Base-by-base conservation (phyloP, 2,797 vertebrate species). In the Urophycis tenuis region DNA sequence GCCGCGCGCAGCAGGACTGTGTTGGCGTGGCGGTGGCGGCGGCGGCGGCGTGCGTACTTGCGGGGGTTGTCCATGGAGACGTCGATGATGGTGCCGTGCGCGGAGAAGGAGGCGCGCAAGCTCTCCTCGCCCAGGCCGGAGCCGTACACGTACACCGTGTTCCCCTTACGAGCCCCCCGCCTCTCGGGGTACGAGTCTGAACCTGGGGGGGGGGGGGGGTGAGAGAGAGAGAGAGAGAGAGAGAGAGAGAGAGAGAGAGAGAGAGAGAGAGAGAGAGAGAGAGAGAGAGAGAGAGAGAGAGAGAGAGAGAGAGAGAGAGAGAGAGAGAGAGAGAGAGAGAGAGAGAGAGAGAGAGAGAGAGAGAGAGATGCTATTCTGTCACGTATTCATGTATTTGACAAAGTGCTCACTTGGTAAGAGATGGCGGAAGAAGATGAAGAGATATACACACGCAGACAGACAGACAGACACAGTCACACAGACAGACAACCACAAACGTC, bases 11-110 rank as follows among this genome's bases (percentile, higher is more conserved):
- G n/a, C n/a, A n/a, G n/a, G n/a, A n/a, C n/a, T n/a, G n/a, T n/a
- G n/a, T n/a, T n/a, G n/a, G n/a, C n/a, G n/a, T n/a, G n/a, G n/a
- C n/a, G n/a, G n/a, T n/a, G n/a, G n/a, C n/a, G n/a, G n/a, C n/a
- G n/a, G n/a, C 14, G 39, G 39, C 4, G 39, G 3, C 3, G 39
- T 69, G 8, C 81, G 3, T 93, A 97, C 96, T 96, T 98, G 89
- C 93, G 93, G 70, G 93, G 95, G 53, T 92, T 93, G 89, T 98
- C 96, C 94, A 96, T 94, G 25, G 95, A 94, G 76, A 98, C 93
- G 87, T 97, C 94, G 2, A 98, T 96, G 88, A 98, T 95, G 89
- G 87, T 96, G 74, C 96, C 96, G 10, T 96, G 96, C 72, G 92
- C 92, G 41, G 93, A 88, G 86, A 98, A 98, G 72, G 96, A 92